These are phyloP conservation scores for Galeopsomyia nigrocyanea DNA, from an alignment of 2,888 invertebrate species.

Conservation along the genomic window DNA sequence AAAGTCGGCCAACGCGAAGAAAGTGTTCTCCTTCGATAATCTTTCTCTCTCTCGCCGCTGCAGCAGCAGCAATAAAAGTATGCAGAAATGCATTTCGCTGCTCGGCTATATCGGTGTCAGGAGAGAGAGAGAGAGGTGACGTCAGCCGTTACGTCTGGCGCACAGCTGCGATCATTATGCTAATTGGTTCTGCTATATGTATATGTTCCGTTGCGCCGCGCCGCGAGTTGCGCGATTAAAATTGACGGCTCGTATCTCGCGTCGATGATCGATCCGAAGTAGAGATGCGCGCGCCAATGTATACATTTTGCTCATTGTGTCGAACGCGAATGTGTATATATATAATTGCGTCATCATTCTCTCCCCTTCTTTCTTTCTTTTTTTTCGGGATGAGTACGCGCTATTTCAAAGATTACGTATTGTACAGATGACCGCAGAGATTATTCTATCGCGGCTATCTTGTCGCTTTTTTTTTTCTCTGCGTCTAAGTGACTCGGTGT, in stretches of 20 bases:
- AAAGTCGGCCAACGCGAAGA: slow-evolving; percentile 5
- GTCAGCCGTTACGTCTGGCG: slow-evolving; percentile 11
- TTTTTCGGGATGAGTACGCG: too few relatives aligned
- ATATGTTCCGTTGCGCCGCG: not conserved
- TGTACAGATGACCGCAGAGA: too few relatives aligned
- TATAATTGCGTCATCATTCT: too few relatives aligned
- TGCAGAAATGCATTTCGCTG: not conserved
- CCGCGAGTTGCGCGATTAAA: not conserved
- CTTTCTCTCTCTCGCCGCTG: not conserved
- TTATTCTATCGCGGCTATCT: too few relatives aligned
- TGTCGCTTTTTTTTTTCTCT: too few relatives aligned
- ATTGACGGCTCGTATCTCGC: slow-evolving; percentile 4
- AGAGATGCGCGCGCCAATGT: too few relatives aligned
- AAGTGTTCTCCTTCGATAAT: slow-evolving; percentile 36
- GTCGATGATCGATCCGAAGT: too few relatives aligned
- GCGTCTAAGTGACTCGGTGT: too few relatives aligned
- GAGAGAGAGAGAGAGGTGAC: not conserved
- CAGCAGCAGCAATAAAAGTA: not conserved
- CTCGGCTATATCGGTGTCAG: slow-evolving; percentile 7
- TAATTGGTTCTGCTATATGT: not conserved
- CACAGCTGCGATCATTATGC: slow-evolving; percentile 19
- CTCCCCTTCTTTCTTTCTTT: too few relatives aligned
- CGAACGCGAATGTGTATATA: too few relatives aligned
- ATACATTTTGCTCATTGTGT: too few relatives aligned
- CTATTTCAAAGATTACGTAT: too few relatives aligned